Evolutionary conservation across 2,113 vertebrate genomes (phyloP), one percentile per base, ranked within the genome.

Genomic region (Rostratula benghalensis): DNA sequence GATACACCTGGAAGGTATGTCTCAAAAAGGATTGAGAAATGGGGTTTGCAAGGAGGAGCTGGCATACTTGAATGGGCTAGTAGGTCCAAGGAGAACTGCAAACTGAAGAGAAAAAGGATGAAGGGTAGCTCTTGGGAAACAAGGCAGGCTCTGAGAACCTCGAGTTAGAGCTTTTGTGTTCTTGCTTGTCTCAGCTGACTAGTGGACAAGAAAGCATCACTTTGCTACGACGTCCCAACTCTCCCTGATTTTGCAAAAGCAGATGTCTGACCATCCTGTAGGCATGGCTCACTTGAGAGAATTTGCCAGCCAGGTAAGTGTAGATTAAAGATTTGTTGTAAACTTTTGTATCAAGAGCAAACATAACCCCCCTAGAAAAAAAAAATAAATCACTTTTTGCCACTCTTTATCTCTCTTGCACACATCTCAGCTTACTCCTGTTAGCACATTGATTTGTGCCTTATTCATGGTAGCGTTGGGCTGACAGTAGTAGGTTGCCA

Each of bases 221-320:
- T 89, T 56, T 88, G 67, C 64, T 74, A 53, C 53, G 1, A 54
- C 65, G 0, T 39, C 68, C 65, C 63, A 80, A 5, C 65, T 71
- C 85, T 63, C 27, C 57, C 28, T 33, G 69, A 14, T 75, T 90
- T 59, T 71, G 78, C 41, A 69, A 18, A 63, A 70, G 91, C 5
- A 31, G 76, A 80, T 90, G 70, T 94, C 83, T 86, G 92, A 78
- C 67, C 48, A 28, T 63, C 69, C 79, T 53, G 24, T 50, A 83
- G 95, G 74, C 94, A 98, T 98, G 98, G 98, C 98, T 94, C 98
- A 98, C 69, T 92, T 98, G 68, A 67, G 97, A 90, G 98, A 98
- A 41, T 97, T 98, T 87, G 98, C 97, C 84, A 97, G 89, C 79
- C 98, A 98, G 97, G 98, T 98, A 92, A 97, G 98, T 30, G 63